Conservation (phyloP, 2,888 invertebrate genomes). For the Branchellion lobata region DNA sequence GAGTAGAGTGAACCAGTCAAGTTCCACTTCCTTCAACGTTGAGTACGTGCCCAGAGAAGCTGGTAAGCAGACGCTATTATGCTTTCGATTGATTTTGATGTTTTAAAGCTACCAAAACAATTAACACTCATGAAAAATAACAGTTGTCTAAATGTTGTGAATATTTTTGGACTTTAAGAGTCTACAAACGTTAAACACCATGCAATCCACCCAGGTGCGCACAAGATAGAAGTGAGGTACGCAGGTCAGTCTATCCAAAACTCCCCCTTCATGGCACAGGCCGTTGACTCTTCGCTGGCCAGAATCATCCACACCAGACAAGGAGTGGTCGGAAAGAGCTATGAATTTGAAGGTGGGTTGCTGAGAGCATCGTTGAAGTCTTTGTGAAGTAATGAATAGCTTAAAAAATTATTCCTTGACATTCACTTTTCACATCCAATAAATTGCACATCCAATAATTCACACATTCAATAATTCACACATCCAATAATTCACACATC, state of each 20-base stretch:
- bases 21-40: conserved; percentile 41
- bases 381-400: too few relatives aligned
- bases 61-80: conserved; percentile 42
- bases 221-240: conserved; percentile 46
- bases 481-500: too few relatives aligned
- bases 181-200: too few relatives aligned
- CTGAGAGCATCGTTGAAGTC: too few relatives aligned
- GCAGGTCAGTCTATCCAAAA: conserved; percentile 64
- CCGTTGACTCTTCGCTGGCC: conserved; percentile 74
- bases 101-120: not conserved
- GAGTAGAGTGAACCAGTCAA: conserved; percentile 27
- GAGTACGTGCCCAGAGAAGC: conserved; percentile 49
- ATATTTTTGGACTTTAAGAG: not conserved
- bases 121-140: not conserved
- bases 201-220: too few relatives aligned
- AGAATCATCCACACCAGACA: conserved; percentile 63
- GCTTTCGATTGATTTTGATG: too few relatives aligned
- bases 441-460: too few relatives aligned
- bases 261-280: conserved; percentile 79
- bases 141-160: not conserved
- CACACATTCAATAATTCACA: too few relatives aligned
- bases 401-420: too few relatives aligned
- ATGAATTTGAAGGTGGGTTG: conserved; percentile 50
- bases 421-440: not conserved
- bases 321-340: conserved; percentile 48